These are phyloP conservation scores for Cettia cetti DNA, from an alignment of 2,113 vertebrate species.

Conservation along the genomic window DNA sequence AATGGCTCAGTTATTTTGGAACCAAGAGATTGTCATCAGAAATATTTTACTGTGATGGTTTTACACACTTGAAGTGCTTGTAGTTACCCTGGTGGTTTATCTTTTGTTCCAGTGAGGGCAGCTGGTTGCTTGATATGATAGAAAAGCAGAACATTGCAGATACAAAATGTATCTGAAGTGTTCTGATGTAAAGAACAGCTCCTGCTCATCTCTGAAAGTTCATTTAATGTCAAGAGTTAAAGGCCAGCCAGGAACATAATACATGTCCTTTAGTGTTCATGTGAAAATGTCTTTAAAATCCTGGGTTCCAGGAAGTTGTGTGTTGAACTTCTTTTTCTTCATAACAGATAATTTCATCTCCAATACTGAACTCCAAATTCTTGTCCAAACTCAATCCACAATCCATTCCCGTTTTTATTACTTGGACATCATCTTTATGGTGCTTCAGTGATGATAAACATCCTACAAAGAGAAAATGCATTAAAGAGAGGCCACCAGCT, in stretches of 20 bases:
- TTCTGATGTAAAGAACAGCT: neutral
- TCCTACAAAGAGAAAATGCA: constrained; percentile 65
- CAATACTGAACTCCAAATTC: constrained; percentile 71
- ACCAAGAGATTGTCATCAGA: neutral
- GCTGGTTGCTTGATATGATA: neutral
- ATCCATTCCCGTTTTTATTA: constrained; percentile 86
- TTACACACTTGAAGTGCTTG: neutral
- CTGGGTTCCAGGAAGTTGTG: constrained; percentile 88
- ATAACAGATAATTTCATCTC: constrained; percentile 86
- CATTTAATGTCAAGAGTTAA: neutral
- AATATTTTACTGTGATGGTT: rapidly evolving
- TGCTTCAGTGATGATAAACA: constrained; percentile 84
- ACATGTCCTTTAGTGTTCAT: neutral
- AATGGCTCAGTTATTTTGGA: neutral
- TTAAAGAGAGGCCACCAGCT: neutral
- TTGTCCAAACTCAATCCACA: constrained; percentile 87
- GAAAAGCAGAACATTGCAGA: neutral
- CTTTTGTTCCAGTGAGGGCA: neutral
- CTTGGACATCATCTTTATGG: constrained; percentile 84
- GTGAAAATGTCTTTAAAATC: constrained; percentile 77
- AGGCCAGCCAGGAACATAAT: neutral
- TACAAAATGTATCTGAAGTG: neutral
- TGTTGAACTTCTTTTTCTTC: constrained; percentile 72
- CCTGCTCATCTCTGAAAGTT: neutral
- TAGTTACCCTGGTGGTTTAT: neutral